phyloP scores from a whole-genome alignment of 2,797 vertebrate species.

The Pachyuromys duprasi region DNA sequence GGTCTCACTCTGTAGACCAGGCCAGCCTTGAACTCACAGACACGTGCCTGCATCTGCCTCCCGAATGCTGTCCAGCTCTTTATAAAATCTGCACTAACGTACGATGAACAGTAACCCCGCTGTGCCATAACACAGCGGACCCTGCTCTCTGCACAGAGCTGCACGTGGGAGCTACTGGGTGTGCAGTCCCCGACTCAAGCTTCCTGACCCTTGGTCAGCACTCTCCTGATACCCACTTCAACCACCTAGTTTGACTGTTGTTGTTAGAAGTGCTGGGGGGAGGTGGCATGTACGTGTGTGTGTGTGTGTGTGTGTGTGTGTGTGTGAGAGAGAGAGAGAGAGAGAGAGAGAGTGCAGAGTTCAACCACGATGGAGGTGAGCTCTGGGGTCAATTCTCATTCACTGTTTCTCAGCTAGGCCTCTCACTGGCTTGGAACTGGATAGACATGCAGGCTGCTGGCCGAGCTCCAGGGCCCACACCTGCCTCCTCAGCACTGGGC shows the following conservation, averaged over 20 bases:
- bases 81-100: not conserved
- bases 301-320: not conserved
- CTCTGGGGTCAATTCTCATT: not conserved
- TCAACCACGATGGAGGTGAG: not conserved
- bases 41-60: no score
- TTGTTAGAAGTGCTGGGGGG: not conserved
- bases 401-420: not conserved
- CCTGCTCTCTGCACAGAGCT: not conserved
- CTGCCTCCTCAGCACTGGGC: not conserved
- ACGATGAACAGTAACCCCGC: not conserved
- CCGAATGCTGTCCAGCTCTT: not conserved
- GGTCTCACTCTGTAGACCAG: no score
- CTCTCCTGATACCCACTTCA: not conserved
- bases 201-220: no score
- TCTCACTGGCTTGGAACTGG: not conserved
- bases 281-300: no score
- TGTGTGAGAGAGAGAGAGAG: no score
- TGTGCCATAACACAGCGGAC: not conserved
- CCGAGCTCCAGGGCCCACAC: not conserved
- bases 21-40: no score
- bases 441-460: not conserved
- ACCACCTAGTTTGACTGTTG: not conserved
- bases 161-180: not conserved
- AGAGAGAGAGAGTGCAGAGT: no score
- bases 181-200: not conserved